Conservation (phyloP, 2,113 vertebrate genomes). For the Tringa solitaria region DNA sequence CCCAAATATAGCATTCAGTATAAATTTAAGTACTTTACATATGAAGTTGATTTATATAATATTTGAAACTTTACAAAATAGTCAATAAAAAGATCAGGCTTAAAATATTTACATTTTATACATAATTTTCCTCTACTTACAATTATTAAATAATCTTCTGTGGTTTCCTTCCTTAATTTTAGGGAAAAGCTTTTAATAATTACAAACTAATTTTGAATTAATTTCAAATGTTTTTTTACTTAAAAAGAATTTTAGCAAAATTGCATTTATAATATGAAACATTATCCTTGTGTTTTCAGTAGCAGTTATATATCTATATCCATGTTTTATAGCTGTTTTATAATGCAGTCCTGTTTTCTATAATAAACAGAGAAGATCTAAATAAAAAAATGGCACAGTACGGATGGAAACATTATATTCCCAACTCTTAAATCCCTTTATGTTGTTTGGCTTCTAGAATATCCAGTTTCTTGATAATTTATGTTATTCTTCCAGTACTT, state of each 20-base stretch:
- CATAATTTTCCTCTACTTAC: neutral
- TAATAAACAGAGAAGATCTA: neutral
- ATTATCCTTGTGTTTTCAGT: neutral
- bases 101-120: slow-evolving; percentile 55
- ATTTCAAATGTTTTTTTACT: slow-evolving; percentile 31
- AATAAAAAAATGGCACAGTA: neutral
- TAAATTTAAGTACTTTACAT: slow-evolving; percentile 26
- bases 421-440: neutral
- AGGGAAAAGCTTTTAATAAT: slow-evolving; percentile 9
- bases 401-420: neutral
- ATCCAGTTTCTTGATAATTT: neutral
- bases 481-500: neutral
- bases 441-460: neutral
- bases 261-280: neutral
- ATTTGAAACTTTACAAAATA: slow-evolving; percentile 40
- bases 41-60: slow-evolving; percentile 18
- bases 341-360: neutral
- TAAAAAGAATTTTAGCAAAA: neutral
- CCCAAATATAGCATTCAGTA: neutral
- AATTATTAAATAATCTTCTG: neutral
- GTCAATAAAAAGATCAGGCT: slow-evolving; percentile 23
- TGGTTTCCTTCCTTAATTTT: neutral
- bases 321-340: neutral
- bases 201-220: neutral
- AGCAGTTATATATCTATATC: neutral